Evolutionary conservation across 2,797 vertebrate species (phyloP).

Genomic region (Pteropus rufus): DNA sequence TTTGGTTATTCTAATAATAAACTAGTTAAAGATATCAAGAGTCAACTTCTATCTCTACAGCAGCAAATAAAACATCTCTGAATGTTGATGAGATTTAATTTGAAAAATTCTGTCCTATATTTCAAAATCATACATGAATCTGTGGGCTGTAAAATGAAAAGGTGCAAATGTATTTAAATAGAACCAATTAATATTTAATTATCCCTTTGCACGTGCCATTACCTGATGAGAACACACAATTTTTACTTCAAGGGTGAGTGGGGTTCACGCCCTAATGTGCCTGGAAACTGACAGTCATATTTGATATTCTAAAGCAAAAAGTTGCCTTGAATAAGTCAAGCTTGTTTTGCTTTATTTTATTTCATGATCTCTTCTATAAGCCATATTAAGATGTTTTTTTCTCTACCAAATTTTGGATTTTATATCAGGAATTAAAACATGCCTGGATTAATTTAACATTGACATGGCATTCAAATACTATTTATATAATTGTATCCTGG

Average conservation of each 20-base stretch:
- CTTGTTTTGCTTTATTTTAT: background rate
- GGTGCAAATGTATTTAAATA: background rate
- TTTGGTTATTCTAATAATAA: constrained; percentile 26
- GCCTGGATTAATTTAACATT: background rate
- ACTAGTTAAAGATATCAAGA: background rate
- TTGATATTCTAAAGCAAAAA: background rate
- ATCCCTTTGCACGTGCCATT: background rate
- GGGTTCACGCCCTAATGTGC: background rate
- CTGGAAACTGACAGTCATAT: background rate
- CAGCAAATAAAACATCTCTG: background rate
- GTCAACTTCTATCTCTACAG: constrained; percentile 27
- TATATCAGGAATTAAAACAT: background rate
- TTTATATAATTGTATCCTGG: background rate
- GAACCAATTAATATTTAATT: background rate
- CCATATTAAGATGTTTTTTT: background rate
- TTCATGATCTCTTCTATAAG: background rate
- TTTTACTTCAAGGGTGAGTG: background rate
- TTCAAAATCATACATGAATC: constrained; percentile 10
- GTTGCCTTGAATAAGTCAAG: background rate
- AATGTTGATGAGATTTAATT: background rate
- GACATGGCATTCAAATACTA: background rate
- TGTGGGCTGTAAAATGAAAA: background rate
- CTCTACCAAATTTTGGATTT: background rate
- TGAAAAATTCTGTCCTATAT: background rate
- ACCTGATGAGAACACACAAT: background rate